Conservation (phyloP, 2,888 invertebrate species). For the Myopa testacea region DNA sequence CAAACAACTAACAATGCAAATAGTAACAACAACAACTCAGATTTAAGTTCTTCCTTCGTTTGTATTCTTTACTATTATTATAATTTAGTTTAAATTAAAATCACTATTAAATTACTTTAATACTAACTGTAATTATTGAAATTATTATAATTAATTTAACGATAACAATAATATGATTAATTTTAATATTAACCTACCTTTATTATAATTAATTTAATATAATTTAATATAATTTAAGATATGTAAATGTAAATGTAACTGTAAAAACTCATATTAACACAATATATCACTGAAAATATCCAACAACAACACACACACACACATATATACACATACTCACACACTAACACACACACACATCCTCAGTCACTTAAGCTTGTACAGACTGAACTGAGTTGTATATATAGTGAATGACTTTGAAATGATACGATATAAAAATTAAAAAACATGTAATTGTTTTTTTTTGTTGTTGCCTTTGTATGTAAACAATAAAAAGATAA, state of each 20-base stretch:
- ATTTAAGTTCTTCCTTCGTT: conserved; percentile 3
- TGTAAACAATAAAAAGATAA: too few species aligned
- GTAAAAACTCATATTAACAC: too few species aligned
- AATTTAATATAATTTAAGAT: neutral
- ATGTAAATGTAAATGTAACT: neutral
- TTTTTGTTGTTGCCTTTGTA: too few species aligned
- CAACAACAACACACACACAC: too few species aligned
- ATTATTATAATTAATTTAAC: neutral
- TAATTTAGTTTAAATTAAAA: conserved; percentile 13
- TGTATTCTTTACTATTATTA: conserved; percentile 2
- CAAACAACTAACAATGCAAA: conserved; percentile 34
- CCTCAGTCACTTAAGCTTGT: neutral
- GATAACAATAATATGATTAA: neutral
- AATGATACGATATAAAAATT: too few species aligned
- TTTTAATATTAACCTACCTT: neutral
- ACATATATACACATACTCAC: neutral
- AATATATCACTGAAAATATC: too few species aligned
- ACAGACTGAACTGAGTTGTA: neutral
- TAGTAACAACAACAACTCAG: conserved; percentile 15
- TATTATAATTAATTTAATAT: neutral
- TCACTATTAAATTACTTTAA: neutral
- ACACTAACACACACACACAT: neutral
- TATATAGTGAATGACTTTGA: too few species aligned
- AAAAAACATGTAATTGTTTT: too few species aligned
- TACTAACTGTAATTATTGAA: neutral